phyloP scores from a whole-genome alignment of 2,888 invertebrate species.

The Leucophenga montana region DNA sequence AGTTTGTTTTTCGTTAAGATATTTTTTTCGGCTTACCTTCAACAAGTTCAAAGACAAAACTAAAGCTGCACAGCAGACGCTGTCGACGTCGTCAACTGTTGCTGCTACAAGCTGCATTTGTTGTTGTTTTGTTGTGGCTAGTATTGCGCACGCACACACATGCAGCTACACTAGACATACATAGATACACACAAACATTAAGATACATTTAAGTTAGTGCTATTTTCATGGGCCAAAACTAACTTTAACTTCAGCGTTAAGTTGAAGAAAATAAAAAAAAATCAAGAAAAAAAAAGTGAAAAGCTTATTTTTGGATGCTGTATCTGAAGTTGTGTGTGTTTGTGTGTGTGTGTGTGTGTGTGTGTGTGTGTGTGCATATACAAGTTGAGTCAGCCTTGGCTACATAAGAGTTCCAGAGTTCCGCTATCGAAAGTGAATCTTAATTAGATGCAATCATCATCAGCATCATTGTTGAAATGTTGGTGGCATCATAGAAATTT shows the following conservation, averaged over 20 bases:
- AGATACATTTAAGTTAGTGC: not conserved
- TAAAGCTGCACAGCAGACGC: conserved; percentile 2
- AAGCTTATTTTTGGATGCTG: not conserved
- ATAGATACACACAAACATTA: not conserved
- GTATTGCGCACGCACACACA: not conserved
- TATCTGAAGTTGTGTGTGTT: not conserved
- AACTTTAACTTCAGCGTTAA: not conserved
- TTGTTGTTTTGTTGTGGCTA: not conserved
- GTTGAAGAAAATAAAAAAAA: not conserved
- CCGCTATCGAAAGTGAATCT: conserved; percentile 35
- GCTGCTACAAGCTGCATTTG: not conserved
- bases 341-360: no score
- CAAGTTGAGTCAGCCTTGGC: conserved; percentile 7
- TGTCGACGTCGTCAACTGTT: not conserved
- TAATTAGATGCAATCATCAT: conserved; percentile 61
- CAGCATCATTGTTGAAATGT: conserved; percentile 30
- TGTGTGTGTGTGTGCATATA: not conserved
- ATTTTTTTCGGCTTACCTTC: conserved; percentile 1
- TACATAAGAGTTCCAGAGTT: conserved; percentile 26
- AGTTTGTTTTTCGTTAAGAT: not conserved
- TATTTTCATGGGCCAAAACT: no score
- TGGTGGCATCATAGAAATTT: not conserved
- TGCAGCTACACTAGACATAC: not conserved
- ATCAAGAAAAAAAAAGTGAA: not conserved
- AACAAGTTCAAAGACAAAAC: conserved; percentile 9